Evolutionary conservation across 2,888 invertebrate genomes (phyloP).

Genomic region (Apocheima hispidaria): DNA sequence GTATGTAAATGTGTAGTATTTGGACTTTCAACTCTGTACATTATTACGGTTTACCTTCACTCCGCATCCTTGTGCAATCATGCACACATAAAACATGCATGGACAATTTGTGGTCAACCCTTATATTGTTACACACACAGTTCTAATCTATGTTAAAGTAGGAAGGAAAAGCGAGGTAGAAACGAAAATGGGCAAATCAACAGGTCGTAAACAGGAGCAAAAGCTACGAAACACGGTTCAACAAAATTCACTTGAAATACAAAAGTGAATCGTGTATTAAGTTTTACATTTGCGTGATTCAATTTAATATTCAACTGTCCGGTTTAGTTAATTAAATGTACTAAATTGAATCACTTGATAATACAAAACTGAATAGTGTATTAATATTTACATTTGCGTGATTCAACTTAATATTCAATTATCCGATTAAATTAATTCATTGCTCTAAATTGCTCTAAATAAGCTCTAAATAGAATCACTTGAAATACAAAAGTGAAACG

Average conservation of each 20-base stretch:
- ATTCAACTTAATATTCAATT: not conserved
- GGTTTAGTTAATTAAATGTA: no score
- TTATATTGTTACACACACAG: slow-evolving; percentile 7
- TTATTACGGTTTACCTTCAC: no score
- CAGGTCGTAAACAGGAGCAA: slow-evolving; percentile 55
- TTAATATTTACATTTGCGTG: no score
- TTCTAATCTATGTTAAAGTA: slow-evolving; percentile 15
- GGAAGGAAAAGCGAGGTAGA: slow-evolving; percentile 34
- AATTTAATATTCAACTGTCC: not conserved
- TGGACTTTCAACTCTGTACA: no score
- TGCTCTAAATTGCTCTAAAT: no score
- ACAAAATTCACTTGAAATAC: not conserved
- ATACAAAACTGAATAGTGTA: no score
- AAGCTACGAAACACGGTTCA: not conserved
- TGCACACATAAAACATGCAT: slow-evolving; percentile 8
- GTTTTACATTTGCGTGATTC: not conserved
- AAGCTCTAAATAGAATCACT: no score
- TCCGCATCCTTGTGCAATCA: no score
- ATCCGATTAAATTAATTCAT: no score
- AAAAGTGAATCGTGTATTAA: not conserved
- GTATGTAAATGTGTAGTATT: no score
- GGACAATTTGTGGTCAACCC: not conserved
- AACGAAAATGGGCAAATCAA: slow-evolving; percentile 69
- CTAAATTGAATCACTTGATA: no score
- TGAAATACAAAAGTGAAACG: not conserved